Evolutionary conservation across 1,140 invertebrate genomes (phyloP), one percentile per base, ranked within the genome.

Genomic region (Macrobrachium rosenbergii): DNA sequence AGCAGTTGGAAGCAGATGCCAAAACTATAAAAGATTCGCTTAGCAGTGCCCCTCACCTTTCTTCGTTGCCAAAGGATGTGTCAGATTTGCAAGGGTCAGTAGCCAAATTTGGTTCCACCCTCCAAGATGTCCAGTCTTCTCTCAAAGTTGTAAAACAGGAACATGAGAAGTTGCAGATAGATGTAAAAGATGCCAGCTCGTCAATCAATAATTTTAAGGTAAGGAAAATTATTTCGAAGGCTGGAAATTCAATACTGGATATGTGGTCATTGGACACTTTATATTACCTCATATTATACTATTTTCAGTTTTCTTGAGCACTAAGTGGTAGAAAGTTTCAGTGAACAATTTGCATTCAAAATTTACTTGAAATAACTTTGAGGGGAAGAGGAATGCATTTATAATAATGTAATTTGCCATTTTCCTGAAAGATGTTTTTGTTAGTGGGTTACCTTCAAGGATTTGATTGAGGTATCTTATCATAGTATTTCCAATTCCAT

Each of bases 11-110:
- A 52, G 59, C 64, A 7, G 88, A 84, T 11, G 82, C 84, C 75
- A 79, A 79, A 67, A 67, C 62, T 19, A 79, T 88, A 59, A 77
- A 85, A 67, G 79, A 85, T 58, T 88, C 88, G 45, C 77, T 88
- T 21, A 80, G 80, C 77, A 81, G 64, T 12, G 72, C 82, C 17
- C 88, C 88, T n/a, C 84, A 87, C 64, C 84, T 89, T 12, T 87
- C 88, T 21, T 87, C 85, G 8, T 58, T 89, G 23, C 88, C 88
- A 11, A 85, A 89, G 85, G 84, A 87, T 17, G 88, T 89, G 23
- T 67, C 82, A 14, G 82, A 82, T n/a, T 23, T 89, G 19, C 84
- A 89, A 82, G 78, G 62, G 58, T 89, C 88, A 2, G 88, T 89
- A 64, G 84, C 85, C 17, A 87, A 84, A 5, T 87, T 89, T 19